These are phyloP conservation scores for Macrocentrus cingulum DNA, from an alignment of 1,140 invertebrate genomes.

Conservation along the genomic window DNA sequence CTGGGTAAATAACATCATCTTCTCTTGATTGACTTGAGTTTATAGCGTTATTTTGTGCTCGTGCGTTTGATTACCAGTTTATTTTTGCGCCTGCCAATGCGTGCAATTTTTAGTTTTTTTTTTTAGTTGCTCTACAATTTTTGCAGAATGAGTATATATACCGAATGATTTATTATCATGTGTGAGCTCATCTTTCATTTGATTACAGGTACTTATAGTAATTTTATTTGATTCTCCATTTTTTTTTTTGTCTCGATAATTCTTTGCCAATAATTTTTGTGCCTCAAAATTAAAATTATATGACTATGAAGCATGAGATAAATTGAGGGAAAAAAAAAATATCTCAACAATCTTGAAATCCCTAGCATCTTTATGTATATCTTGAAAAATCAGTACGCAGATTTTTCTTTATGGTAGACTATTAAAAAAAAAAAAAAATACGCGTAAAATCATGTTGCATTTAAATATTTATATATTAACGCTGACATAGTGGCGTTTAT, in stretches of 20 bases:
- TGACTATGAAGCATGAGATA: too few relatives aligned
- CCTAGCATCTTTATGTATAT: too few relatives aligned
- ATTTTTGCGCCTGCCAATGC: neutral
- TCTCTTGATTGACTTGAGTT: constrained; percentile 35
- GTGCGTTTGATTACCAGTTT: neutral
- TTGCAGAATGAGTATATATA: too few relatives aligned
- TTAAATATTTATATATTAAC: constrained; percentile 39
- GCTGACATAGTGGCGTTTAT: constrained; percentile 55
- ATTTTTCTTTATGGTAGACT: too few relatives aligned
- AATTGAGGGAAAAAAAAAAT: too few relatives aligned
- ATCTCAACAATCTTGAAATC: too few relatives aligned
- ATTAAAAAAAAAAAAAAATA: too few relatives aligned
- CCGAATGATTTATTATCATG: too few relatives aligned
- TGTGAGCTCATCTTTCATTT: constrained; percentile 1
- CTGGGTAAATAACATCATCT: constrained; percentile 65
- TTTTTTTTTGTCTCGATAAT: constrained; percentile 2
- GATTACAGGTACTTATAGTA: neutral
- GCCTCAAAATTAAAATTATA: constrained; percentile 29
- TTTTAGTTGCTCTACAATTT: too few relatives aligned
- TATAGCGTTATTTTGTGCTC: constrained; percentile 15
- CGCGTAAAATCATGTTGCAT: too few relatives aligned
- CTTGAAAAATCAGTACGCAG: too few relatives aligned
- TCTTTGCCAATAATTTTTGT: constrained; percentile 21
- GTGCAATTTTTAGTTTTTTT: constrained; percentile 8
- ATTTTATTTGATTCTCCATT: constrained; percentile 8